A percentile compares a stretch with the other conserved stretches of the same genome.
phyloP scores from a whole-genome alignment of 2,888 invertebrate genomes.

The Dioctria rufipes region DNA sequence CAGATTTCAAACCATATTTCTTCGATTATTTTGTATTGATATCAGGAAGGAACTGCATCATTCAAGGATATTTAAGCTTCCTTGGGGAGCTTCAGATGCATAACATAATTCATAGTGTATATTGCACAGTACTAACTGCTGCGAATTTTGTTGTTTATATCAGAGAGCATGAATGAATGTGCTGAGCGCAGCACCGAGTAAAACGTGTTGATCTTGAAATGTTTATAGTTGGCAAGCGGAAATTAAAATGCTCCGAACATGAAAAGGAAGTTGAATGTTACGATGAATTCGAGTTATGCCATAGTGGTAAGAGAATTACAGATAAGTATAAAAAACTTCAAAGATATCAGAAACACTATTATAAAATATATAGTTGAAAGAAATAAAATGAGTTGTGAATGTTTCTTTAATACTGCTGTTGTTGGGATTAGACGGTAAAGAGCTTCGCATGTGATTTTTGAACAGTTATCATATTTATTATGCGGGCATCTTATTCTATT shows the following conservation, averaged over 20 bases:
- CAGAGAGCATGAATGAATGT: slow-evolving; percentile 2
- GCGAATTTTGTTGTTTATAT: slow-evolving; percentile 29
- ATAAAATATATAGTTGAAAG: too few relatives aligned
- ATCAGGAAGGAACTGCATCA: slow-evolving; percentile 21
- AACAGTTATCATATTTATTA: too few relatives aligned
- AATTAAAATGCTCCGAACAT: slow-evolving; percentile 58
- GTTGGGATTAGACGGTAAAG: too few relatives aligned
- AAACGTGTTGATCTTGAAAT: slow-evolving; percentile 49
- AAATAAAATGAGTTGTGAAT: too few relatives aligned
- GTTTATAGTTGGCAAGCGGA: slow-evolving; percentile 57
- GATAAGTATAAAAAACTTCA: too few relatives aligned
- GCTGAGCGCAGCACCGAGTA: slow-evolving; percentile 14
- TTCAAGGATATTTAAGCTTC: slow-evolving; percentile 44
- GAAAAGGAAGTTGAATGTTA: slow-evolving; percentile 19
- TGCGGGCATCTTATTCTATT: too few relatives aligned
- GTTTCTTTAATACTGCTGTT: too few relatives aligned
- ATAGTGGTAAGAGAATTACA: background rate
- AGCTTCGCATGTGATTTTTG: too few relatives aligned
- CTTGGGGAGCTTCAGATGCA: slow-evolving; percentile 34
- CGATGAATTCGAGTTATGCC: background rate
- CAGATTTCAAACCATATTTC: slow-evolving; percentile 47
- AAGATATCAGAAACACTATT: too few relatives aligned
- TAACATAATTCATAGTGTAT: slow-evolving; percentile 25
- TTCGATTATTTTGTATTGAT: slow-evolving; percentile 42
- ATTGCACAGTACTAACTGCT: slow-evolving; percentile 14